phyloP scores from a whole-genome alignment of 2,113 vertebrate species.

The Mirza zaza region DNA sequence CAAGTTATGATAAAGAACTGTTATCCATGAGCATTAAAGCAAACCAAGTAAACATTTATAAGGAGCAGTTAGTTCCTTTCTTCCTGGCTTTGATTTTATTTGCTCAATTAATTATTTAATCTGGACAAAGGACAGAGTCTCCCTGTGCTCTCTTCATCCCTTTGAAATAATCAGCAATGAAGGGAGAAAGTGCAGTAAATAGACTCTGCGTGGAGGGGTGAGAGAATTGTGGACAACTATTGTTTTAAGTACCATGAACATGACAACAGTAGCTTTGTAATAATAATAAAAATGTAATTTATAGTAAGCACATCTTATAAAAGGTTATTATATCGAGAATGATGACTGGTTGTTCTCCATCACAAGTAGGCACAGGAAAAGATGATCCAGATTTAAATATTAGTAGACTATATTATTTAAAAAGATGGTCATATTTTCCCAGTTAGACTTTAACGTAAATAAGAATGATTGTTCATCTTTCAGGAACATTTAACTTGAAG shows the following conservation, averaged over 20 bases:
- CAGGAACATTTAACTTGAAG: not conserved
- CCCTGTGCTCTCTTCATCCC: conserved; percentile 33
- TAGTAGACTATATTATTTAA: not conserved
- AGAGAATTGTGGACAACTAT: not conserved
- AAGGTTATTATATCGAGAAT: conserved; percentile 59
- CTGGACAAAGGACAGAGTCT: conserved; percentile 66
- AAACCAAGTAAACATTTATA: conserved; percentile 68
- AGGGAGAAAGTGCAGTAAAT: conserved; percentile 29
- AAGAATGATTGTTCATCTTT: not conserved
- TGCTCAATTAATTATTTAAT: conserved; percentile 77
- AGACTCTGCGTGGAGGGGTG: conserved; percentile 8
- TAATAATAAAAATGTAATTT: conserved; percentile 68
- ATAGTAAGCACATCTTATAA: conserved; percentile 51
- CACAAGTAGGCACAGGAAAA: not conserved
- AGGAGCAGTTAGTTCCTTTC: conserved; percentile 56
- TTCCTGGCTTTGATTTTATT: conserved; percentile 72
- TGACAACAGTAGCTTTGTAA: not conserved
- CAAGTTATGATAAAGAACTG: conserved; percentile 54
- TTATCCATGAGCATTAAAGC: conserved; percentile 22
- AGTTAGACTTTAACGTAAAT: not conserved
- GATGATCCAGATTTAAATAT: conserved; percentile 45
- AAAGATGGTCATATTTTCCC: conserved; percentile 29
- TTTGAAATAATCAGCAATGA: conserved; percentile 59
- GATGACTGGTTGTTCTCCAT: conserved; percentile 22
- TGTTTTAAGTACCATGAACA: conserved; percentile 50